A percentile compares a stretch with the other conserved stretches of the same genome.
Evolutionary conservation across 1,140 invertebrate genomes (phyloP).

Genomic region (Apis florea): DNA sequence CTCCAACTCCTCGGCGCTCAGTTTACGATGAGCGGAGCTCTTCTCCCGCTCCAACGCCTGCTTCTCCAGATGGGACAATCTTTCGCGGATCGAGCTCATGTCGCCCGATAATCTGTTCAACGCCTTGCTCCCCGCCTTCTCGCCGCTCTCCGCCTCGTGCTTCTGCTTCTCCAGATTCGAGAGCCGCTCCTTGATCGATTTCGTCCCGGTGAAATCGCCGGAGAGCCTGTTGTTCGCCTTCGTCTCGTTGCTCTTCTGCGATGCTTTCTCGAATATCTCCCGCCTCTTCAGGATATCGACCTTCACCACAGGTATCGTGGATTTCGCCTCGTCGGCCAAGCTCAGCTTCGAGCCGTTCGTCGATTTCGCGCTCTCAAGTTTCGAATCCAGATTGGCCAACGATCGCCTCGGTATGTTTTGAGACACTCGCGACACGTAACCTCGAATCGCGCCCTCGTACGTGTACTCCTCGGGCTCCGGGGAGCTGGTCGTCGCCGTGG

Average conservation of each 20-base stretch:
- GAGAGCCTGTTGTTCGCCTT: constrained; percentile 79
- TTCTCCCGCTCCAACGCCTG: constrained; percentile 78
- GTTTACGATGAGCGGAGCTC: constrained; percentile 55
- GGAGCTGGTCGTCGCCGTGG: constrained; percentile 83
- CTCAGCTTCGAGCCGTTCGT: constrained; percentile 70
- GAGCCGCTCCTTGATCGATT: constrained; percentile 87
- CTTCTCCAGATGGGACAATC: constrained; percentile 84
- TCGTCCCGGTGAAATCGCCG: constrained; percentile 83
- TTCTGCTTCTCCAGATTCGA: constrained; percentile 84
- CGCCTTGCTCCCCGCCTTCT: constrained; percentile 74
- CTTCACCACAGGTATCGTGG: constrained; percentile 83
- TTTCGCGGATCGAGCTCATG: constrained; percentile 83
- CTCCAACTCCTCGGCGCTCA: constrained; percentile 70
- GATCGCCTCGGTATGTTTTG: constrained; percentile 79
- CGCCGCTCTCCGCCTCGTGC: constrained; percentile 65
- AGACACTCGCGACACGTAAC: constrained; percentile 88
- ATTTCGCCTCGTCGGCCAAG: constrained; percentile 76
- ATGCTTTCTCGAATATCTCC: constrained; percentile 88
- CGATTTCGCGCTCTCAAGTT: constrained; percentile 71
- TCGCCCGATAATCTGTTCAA: constrained; percentile 82
- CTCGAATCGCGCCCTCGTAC: constrained; percentile 92
- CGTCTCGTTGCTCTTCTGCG: constrained; percentile 67
- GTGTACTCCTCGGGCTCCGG: constrained; percentile 89
- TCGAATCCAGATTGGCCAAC: constrained; percentile 73
- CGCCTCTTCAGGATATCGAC: constrained; percentile 90